A percentile compares a stretch with the other conserved stretches of the same genome.
Evolutionary conservation across 2,797 vertebrate species (phyloP).

Genomic region (Ibycter americanus): DNA sequence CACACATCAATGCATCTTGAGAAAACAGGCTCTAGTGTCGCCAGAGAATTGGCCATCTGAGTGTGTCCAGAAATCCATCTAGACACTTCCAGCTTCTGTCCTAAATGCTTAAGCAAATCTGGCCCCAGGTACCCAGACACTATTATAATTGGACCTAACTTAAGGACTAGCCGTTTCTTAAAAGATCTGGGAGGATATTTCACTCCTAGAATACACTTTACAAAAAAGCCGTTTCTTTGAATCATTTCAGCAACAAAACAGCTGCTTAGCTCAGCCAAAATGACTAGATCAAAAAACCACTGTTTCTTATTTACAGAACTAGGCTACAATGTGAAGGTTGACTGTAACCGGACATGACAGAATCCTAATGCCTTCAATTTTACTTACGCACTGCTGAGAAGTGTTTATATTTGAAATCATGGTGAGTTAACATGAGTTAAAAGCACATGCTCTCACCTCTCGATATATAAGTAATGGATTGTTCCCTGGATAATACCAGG

Average conservation of each 20-base stretch:
- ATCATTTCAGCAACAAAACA: slow-evolving; percentile 1
- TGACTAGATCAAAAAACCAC: background rate
- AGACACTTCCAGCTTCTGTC: background rate
- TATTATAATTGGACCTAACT: background rate
- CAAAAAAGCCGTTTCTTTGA: background rate
- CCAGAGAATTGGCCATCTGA: background rate
- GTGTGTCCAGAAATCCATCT: background rate
- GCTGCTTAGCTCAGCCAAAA: background rate
- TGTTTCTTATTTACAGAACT: slow-evolving; percentile 30
- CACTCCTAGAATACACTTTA: background rate
- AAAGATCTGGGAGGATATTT: background rate
- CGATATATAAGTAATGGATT: slow-evolving; percentile 15
- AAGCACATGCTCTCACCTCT: slow-evolving; percentile 39
- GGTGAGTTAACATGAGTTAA: slow-evolving; percentile 46
- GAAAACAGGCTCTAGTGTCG: background rate
- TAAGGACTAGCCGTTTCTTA: background rate
- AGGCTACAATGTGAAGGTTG: slow-evolving; percentile 35
- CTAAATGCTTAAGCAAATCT: background rate
- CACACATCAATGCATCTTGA: background rate
- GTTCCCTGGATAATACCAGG: slow-evolving; percentile 21
- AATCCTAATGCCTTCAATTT: slow-evolving; percentile 51
- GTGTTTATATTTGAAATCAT: slow-evolving; percentile 64
- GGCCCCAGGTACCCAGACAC: background rate
- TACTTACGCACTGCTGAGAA: slow-evolving; percentile 37
- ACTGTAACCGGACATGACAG: slow-evolving; percentile 48